Evolutionary conservation across 2,113 vertebrate genomes (phyloP).

Genomic region (Chlorodrepanis virens): DNA sequence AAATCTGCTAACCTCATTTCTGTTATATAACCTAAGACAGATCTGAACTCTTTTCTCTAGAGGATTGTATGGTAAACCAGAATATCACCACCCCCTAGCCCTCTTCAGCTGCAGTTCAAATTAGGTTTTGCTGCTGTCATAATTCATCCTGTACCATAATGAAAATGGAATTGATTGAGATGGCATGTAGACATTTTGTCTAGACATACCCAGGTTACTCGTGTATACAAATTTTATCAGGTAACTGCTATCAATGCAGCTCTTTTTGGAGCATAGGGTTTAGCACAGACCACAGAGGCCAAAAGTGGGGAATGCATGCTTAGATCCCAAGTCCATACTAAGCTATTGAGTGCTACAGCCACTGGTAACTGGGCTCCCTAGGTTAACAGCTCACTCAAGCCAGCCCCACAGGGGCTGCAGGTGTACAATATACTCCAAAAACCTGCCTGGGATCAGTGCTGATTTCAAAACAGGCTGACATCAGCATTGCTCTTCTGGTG

Average conservation of each 20-base stretch:
- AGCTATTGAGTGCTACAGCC: not conserved
- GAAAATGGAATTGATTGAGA: not conserved
- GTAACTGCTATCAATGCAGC: not conserved
- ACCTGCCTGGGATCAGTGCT: not conserved
- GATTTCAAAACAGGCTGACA: fast-evolving
- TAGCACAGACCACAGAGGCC: fast-evolving
- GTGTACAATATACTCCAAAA: fast-evolving
- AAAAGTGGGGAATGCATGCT: not conserved
- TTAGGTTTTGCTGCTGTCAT: conserved; percentile 24
- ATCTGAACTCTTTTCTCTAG: conserved; percentile 27
- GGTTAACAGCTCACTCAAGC: not conserved
- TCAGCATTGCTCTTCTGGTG: not conserved
- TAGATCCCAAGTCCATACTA: not conserved
- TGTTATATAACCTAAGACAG: conserved; percentile 52
- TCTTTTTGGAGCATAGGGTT: not conserved
- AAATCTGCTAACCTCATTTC: conserved; percentile 65
- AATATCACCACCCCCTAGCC: conserved; percentile 2
- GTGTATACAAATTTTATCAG: not conserved
- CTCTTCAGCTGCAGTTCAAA: conserved; percentile 33
- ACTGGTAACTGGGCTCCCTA: not conserved
- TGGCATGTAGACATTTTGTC: not conserved
- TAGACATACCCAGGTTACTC: not conserved
- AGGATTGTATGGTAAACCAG: conserved; percentile 35
- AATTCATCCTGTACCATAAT: not conserved
- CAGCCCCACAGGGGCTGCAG: not conserved